Conservation (phyloP, 1,140 invertebrate species). For the Pseudomyrmex sp. region DNA sequence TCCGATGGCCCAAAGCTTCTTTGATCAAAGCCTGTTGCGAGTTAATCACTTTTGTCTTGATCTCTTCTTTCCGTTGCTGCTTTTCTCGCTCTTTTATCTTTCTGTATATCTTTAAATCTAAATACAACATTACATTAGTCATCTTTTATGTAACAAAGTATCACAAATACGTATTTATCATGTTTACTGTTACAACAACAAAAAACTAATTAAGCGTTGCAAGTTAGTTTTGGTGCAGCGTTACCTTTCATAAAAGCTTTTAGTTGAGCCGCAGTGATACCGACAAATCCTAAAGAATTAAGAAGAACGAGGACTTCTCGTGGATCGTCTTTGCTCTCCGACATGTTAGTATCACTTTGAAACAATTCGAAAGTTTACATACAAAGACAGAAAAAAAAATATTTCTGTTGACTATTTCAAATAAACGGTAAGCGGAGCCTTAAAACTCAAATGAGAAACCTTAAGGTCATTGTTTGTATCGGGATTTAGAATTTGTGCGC, state of each 20-base stretch:
- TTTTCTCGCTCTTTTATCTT: slow-evolving; percentile 80
- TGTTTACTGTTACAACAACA: background rate
- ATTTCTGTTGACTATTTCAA: slow-evolving; percentile 16
- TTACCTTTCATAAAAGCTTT: slow-evolving; percentile 84
- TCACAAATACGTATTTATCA: slow-evolving; percentile 9
- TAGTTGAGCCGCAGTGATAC: slow-evolving; percentile 81
- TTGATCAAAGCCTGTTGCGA: slow-evolving; percentile 73
- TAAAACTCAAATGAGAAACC: too few relatives aligned
- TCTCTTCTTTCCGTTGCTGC: slow-evolving; percentile 77
- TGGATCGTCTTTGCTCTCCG: slow-evolving; percentile 78
- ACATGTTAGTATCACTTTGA: slow-evolving; percentile 31
- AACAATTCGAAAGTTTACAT: slow-evolving; percentile 9
- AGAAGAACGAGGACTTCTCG: slow-evolving; percentile 79
- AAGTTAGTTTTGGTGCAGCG: background rate
- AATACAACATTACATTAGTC: slow-evolving; percentile 20
- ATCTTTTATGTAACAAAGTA: slow-evolving; percentile 14
- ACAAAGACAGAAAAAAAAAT: background rate
- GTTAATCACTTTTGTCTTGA: slow-evolving; percentile 75
- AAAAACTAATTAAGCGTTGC: slow-evolving; percentile 24
- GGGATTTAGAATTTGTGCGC: too few relatives aligned
- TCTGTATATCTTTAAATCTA: slow-evolving; percentile 81
- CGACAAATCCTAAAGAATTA: slow-evolving; percentile 82
- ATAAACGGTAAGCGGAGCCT: background rate
- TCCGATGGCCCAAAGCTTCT: slow-evolving; percentile 66
- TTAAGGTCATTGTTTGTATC: too few relatives aligned